Conservation (phyloP, 2,888 invertebrate genomes). For the Dorcus parallelipipedus region DNA sequence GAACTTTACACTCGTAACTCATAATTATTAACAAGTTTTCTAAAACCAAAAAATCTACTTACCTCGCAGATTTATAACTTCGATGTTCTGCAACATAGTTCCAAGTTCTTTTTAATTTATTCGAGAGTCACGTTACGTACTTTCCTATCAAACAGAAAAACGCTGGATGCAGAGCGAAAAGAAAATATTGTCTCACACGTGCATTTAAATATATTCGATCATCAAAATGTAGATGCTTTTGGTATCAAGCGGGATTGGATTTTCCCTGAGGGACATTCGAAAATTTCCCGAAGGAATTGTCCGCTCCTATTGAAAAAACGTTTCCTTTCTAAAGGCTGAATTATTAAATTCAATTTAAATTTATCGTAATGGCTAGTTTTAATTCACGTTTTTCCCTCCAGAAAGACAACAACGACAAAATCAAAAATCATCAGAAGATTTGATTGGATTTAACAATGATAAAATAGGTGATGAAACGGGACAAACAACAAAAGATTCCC, state of each 20-base stretch:
- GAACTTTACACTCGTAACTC: slow-evolving; percentile 26
- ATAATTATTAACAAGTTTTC: slow-evolving; percentile 21
- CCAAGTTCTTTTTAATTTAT: too few relatives aligned
- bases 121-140: too few relatives aligned
- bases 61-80: too few relatives aligned
- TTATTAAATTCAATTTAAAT: slow-evolving; percentile 42
- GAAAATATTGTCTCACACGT: too few relatives aligned
- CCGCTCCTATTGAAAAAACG: slow-evolving; percentile 37
- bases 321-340: slow-evolving; percentile 34
- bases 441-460: background rate
- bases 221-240: slow-evolving; percentile 1
- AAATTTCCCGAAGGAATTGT: slow-evolving; percentile 38
- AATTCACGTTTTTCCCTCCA: too few relatives aligned
- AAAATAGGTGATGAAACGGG: background rate
- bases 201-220: slow-evolving; percentile 7
- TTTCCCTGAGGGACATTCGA: slow-evolving; percentile 33
- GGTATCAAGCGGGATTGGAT: slow-evolving; percentile 21
- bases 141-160: too few relatives aligned
- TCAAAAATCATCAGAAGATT: background rate
- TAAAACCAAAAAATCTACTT: background rate
- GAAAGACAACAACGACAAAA: too few relatives aligned
- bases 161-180: too few relatives aligned
- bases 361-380: slow-evolving; percentile 11
- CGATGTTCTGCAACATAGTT: too few relatives aligned
- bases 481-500: background rate